phyloP scores from a whole-genome alignment of 2,797 vertebrate species.

The Cyclopterus lumpus region DNA sequence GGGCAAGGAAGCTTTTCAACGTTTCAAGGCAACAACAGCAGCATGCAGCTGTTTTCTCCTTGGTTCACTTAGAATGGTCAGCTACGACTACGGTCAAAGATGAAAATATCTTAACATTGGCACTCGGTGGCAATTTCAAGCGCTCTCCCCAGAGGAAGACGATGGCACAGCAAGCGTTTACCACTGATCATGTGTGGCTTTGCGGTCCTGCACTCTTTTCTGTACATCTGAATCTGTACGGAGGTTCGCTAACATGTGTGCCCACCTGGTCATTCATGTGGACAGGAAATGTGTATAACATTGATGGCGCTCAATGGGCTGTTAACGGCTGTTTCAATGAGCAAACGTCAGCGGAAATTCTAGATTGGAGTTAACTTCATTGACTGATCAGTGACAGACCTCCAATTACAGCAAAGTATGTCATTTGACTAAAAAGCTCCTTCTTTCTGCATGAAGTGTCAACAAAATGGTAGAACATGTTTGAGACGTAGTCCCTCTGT shows the following conservation, averaged over 20 bases:
- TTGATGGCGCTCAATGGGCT: conserved; percentile 12
- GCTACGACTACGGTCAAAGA: not conserved
- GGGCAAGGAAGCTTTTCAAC: not conserved
- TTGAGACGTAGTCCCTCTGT: conserved; percentile 22
- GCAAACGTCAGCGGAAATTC: conserved; percentile 53
- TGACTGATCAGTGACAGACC: conserved; percentile 54
- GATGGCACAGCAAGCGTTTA: not conserved
- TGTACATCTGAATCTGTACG: not conserved
- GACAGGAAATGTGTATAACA: not conserved
- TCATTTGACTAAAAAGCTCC: conserved; percentile 23
- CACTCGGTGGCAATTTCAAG: not conserved
- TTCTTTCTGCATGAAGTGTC: conserved; percentile 8
- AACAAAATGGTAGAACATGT: conserved; percentile 11
- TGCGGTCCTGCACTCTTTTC: conserved; percentile 5
- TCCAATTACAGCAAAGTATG: conserved; percentile 47
- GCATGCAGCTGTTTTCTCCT: not conserved
- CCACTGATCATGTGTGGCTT: not conserved
- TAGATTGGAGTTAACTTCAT: conserved; percentile 53
- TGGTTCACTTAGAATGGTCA: not conserved
- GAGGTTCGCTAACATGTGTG: not conserved
- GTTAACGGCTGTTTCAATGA: conserved; percentile 49
- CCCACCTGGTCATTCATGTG: not conserved
- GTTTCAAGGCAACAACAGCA: not conserved
- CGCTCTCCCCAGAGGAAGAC: not conserved
- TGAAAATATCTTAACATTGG: not conserved